Base-by-base conservation (phyloP, 2,888 invertebrate species). In the Spisula subtruncata region DNA sequence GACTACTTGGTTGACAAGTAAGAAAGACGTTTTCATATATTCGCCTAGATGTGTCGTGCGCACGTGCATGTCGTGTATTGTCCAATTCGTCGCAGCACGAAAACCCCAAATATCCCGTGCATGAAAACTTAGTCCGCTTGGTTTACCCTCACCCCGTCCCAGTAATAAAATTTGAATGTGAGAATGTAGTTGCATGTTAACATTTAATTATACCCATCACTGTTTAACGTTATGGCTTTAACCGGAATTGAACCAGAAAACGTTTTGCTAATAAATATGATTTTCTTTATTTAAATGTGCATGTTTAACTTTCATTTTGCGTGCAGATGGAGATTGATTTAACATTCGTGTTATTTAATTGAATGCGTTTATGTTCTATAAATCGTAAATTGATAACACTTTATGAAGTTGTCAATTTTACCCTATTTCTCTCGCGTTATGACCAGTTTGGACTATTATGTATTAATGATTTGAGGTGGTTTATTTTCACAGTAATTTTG, bases 1-100 rank as follows among this genome's bases (percentile, higher is more conserved):
- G 96, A 96, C 91, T 95, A 95, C 94, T 85, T 95, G 89, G 90
- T 95, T 89, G 95, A 94, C 95, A 96, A 95, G 95, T 96, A 96
- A 95, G 95, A 89, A 92, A 60, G 79, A 85, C 87, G 85, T 93
- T 93, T 91, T 87, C 82, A 84, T 89, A 71, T 91, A 79, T 90
- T 82, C 81, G 80, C 84, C 75, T 87, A 84, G 85, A 85, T 79
- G 81, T 92, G 89, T 81, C 75, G 83, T 87, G 56, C 25, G 71
- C 71, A 71, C 71, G 71, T 75, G 75, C 75, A 75, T 75, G 75
- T 32, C 25, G 35, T 16, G 25, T 66, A 66, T 66, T 66, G 60
- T 66, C 60, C n/a, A 12, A n/a, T 66, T 66, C 6, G 60, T n/a
- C 60, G 60, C 60, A 25, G 60, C 60, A 66, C 60, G 60, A 66